Evolutionary conservation across 2,888 invertebrate species (phyloP), one percentile per base, ranked within the genome.

Genomic region (Bugula neritina): DNA sequence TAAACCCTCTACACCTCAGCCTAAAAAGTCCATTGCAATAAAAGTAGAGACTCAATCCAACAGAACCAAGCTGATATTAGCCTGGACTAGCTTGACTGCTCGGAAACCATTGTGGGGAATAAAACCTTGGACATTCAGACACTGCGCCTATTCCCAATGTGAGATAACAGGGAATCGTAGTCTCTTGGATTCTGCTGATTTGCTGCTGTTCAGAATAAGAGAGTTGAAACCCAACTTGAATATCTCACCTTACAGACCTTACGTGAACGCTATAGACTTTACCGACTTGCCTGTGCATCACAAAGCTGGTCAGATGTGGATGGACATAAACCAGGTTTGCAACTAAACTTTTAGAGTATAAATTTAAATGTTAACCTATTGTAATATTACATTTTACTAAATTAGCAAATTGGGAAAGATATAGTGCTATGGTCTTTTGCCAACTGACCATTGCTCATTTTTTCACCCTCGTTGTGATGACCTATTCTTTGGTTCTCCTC

Each of bases 321-420:
- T 63, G 63, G 63, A 63, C 31, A 63, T 63, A 27, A 63, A 63
- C 34, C 63, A 63, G 63, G 63, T 63, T 25, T 13, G 63, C n/a
- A n/a, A n/a, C n/a, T n/a, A n/a, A n/a, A n/a, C n/a, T n/a, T n/a
- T n/a, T n/a, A n/a, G n/a, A n/a, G n/a, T n/a, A n/a, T n/a, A n/a
- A n/a, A n/a, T n/a, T n/a, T n/a, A n/a, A n/a, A n/a, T n/a, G n/a
- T n/a, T n/a, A n/a, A n/a, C n/a, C n/a, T n/a, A n/a, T n/a, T n/a
- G n/a, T n/a, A n/a, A n/a, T n/a, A n/a, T n/a, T n/a, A n/a, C n/a
- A n/a, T n/a, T n/a, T n/a, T n/a, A n/a, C n/a, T n/a, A n/a, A n/a
- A n/a, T n/a, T n/a, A n/a, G n/a, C n/a, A n/a, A n/a, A n/a, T n/a
- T n/a, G n/a, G n/a, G n/a, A n/a, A n/a, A n/a, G n/a, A n/a, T n/a